phyloP scores from a whole-genome alignment of 1,140 invertebrate species.

The Wiebesia pumilae region DNA sequence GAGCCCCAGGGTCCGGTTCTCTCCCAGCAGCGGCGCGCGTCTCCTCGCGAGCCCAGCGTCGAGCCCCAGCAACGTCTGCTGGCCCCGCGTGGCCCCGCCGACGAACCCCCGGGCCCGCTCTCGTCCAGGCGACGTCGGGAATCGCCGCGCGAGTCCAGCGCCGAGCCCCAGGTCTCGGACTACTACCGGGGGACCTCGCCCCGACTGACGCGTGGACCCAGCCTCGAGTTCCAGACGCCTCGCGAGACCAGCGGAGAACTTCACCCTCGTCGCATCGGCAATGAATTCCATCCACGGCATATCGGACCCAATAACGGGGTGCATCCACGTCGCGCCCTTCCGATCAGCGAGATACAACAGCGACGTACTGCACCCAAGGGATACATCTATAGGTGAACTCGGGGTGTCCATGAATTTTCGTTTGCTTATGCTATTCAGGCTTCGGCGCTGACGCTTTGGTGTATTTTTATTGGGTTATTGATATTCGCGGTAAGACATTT shows the following conservation, averaged over 20 bases:
- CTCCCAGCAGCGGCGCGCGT: neutral
- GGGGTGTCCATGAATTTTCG: too few species aligned
- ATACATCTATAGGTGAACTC: slow-evolving; percentile 69
- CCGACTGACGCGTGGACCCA: neutral
- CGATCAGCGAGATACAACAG: neutral
- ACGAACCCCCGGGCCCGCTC: neutral
- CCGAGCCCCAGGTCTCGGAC: neutral
- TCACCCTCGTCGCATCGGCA: neutral
- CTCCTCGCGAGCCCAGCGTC: neutral
- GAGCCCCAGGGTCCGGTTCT: slow-evolving; percentile 1
- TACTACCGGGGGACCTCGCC: neutral
- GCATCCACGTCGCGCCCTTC: neutral
- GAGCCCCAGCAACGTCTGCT: neutral
- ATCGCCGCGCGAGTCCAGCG: neutral
- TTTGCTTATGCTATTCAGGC: too few species aligned
- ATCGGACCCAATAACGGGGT: neutral
- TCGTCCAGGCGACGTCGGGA: neutral
- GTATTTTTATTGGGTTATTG: neutral
- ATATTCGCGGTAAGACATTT: too few species aligned
- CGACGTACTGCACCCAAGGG: slow-evolving; percentile 60
- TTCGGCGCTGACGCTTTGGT: neutral
- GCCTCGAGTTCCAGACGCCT: neutral
- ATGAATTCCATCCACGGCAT: neutral
- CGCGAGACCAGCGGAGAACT: neutral
- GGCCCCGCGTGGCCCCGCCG: neutral